These are phyloP conservation scores for Vanessa cardui DNA, from an alignment of 2,888 invertebrate species.

Conservation along the genomic window DNA sequence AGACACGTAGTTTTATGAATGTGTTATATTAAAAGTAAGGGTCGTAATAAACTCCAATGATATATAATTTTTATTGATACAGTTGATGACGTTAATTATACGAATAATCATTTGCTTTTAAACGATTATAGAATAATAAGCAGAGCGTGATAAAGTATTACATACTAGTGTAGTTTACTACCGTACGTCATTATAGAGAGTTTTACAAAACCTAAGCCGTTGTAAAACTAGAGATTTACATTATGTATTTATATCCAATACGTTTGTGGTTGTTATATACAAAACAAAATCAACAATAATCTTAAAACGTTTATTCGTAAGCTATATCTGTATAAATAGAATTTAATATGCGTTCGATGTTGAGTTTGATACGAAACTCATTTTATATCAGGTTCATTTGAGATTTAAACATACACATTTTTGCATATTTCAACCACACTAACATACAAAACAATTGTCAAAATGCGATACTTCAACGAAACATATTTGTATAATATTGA, in stretches of 20 bases:
- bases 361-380: neutral
- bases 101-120: constrained; percentile 20
- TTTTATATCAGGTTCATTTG: neutral
- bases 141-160: constrained; percentile 34
- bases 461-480: constrained; percentile 13
- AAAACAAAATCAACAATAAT: neutral
- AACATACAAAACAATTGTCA: constrained; percentile 1
- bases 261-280: constrained; percentile 8
- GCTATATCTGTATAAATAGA: neutral
- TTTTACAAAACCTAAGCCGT: constrained; percentile 16
- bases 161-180: constrained; percentile 14
- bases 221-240: constrained; percentile 11
- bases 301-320: neutral
- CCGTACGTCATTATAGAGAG: constrained; percentile 10
- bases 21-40: constrained; percentile 8
- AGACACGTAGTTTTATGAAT: constrained; percentile 7
- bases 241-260: constrained; percentile 1
- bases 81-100: constrained; percentile 3
- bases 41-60: constrained; percentile 2
- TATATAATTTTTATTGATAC: neutral
- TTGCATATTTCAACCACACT: constrained; percentile 5
- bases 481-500: constrained; percentile 6
- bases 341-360: no score
- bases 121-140: constrained; percentile 24
- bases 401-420: neutral